Conservation (phyloP, 2,113 vertebrate genomes). For the Plotosus lineatus region DNA sequence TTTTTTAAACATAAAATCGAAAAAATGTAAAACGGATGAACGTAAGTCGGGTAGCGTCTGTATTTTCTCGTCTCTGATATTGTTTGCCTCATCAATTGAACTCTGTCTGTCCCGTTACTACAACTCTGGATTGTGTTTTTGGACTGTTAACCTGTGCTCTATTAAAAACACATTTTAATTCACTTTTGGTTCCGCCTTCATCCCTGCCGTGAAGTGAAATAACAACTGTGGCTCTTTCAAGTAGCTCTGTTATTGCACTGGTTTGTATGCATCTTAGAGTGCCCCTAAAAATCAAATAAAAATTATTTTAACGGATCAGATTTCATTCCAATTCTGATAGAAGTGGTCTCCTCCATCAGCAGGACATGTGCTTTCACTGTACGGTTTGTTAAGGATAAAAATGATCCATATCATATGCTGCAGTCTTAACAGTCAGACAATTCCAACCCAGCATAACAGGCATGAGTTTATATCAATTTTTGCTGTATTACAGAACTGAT, state of each 20-base stretch:
- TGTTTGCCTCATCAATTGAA: too few relatives aligned
- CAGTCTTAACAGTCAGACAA: neutral
- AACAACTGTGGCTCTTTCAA: neutral
- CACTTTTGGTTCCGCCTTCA: too few relatives aligned
- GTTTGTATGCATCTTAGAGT: neutral
- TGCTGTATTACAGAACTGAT: neutral
- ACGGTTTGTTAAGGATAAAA: neutral
- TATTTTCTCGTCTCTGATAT: too few relatives aligned
- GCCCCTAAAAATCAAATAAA: too few relatives aligned
- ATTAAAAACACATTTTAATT: too few relatives aligned
- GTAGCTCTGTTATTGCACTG: neutral
- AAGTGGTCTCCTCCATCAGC: neutral
- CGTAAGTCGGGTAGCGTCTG: too few relatives aligned
- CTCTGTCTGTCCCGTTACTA: too few relatives aligned
- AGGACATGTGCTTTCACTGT: neutral
- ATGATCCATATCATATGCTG: neutral
- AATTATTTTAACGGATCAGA: neutral
- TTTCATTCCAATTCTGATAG: neutral
- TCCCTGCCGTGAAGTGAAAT: too few relatives aligned
- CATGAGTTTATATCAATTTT: neutral
- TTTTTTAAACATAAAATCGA: too few relatives aligned
- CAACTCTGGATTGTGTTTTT: too few relatives aligned
- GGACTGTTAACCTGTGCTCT: too few relatives aligned
- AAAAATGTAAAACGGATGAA: too few relatives aligned
- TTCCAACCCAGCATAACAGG: neutral